phyloP scores from a whole-genome alignment of 2,113 vertebrate genomes.

The Crotalus tigris region DNA sequence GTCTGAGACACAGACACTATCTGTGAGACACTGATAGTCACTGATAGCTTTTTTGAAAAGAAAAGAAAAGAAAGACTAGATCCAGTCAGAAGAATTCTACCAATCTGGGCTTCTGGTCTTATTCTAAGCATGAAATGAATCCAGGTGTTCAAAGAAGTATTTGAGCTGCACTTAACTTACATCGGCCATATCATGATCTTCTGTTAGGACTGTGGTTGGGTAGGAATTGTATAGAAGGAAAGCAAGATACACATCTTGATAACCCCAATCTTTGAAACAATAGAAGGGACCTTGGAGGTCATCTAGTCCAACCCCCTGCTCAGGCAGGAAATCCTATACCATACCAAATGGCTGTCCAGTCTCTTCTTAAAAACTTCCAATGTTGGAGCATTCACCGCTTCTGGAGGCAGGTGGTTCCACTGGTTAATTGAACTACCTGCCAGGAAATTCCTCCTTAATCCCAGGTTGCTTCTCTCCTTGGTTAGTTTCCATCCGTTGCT shows the following conservation, averaged over 20 bases:
- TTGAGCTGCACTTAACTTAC: neutral
- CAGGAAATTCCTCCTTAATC: too few species aligned
- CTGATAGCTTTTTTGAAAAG: neutral
- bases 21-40: neutral
- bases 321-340: rapidly evolving
- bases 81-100: neutral
- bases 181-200: too few species aligned
- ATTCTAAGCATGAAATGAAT: neutral
- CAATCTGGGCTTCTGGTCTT: neutral
- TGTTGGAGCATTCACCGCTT: too few species aligned
- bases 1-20: neutral
- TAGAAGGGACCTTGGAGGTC: neutral
- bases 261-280: neutral
- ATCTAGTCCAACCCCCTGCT: neutral
- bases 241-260: neutral
- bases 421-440: too few species aligned
- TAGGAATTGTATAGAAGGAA: neutral
- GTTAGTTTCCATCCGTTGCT: too few species aligned
- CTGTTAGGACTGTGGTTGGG: neutral
- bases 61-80: neutral
- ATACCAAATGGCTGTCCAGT: neutral
- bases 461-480: too few species aligned
- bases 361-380: too few species aligned
- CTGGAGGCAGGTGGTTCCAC: too few species aligned
- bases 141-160: neutral